Base-by-base conservation (phyloP, 2,797 vertebrate genomes). In the Pitangus sulphuratus region DNA sequence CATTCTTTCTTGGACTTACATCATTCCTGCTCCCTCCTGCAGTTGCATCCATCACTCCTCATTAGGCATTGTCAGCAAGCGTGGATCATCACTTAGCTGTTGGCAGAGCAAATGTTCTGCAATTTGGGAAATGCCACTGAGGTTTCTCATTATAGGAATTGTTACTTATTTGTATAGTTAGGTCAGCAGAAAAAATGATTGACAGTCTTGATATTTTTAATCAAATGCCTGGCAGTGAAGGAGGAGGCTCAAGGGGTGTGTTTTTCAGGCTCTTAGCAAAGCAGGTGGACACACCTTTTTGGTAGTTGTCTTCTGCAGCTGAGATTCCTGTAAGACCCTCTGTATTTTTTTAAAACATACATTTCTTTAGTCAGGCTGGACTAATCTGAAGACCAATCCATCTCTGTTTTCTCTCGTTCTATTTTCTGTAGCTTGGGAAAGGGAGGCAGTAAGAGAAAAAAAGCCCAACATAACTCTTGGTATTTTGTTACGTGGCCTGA, bases 31-130 rank as follows among this genome's bases (percentile, higher is more conserved):
- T 86, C 21, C 69, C 76, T 90, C 54, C 85, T 69, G 66, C 61
- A 88, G 1, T 70, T 69, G 76, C 80, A 86, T 84, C 91, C 69
- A 74, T 94, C 81, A 51, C 50, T 93, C 76, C 77, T 95, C 76
- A 28, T 91, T 93, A 95, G 82, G 64, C 80, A 35, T 92, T 92
- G 84, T 95, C 71, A 76, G 71, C 75, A 64, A 87, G 82, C 2
- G 2, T 72, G 54, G 72, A 50, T 91, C 0, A 2, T 86, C 91
- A 61, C 92, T 93, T 91, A 48, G 57, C 91, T 94, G 85, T 62
- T 96, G 93, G 88, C 84, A 93, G 77, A 87, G 90, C 62, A 61
- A 93, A 87, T 56, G 51, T 71, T 89, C 87, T 45, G 50, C 74
- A 72, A 21, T 94, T 92, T 86, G 87, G 85, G 83, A 93, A 86